Base-by-base conservation (phyloP, 2,888 invertebrate genomes). In the Chymomyza procnemis region DNA sequence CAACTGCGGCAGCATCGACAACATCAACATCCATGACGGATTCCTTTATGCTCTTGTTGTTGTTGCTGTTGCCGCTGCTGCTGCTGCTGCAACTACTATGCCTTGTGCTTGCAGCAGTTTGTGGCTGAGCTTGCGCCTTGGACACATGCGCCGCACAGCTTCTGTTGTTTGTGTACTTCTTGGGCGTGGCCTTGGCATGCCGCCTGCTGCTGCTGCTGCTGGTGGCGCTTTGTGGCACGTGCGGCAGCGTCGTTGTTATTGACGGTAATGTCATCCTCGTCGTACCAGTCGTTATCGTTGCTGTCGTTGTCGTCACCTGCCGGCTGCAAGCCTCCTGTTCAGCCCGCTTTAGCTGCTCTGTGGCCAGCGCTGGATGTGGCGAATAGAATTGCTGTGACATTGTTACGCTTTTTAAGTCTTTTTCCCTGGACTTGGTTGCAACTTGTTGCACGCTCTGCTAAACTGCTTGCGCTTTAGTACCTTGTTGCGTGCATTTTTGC, bases 341-440 rank as follows among this genome's bases (percentile, higher is more conserved):
- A 19, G 74, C 70, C 61, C 74, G 73, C 64, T 75, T 73, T 50
- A 82, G 68, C 75, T 88, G 88, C 78, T 89, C 88, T 78, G 85
- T 82, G 74, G 89, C 88, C 86, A 89, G 83, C 79, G 89, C 88
- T 79, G 89, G 89, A 88, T 89, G 89, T 74, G 90, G 88, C 68
- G 90, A 90, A 73, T 88, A 89, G 78, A 85, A 86, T 83, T 85
- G 85, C 76, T 85, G 80, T 57, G 89, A 83, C 89, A 89, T 89
- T 50, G 12, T 2, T 41, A 41, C 9, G 34, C 34, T 41, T 41
- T 41, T 41, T 9, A 41, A 41, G 34, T 41, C 34, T 41, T 41
- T 41, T 41, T 41, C 34, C 34, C 12, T 41, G 34, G 34, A 14
- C 34, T 41, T 41, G 34, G 34, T 41, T 41, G 1, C 12, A 41